Base-by-base conservation (phyloP, 1,140 invertebrate species). In the Bombus vancouverensis region DNA sequence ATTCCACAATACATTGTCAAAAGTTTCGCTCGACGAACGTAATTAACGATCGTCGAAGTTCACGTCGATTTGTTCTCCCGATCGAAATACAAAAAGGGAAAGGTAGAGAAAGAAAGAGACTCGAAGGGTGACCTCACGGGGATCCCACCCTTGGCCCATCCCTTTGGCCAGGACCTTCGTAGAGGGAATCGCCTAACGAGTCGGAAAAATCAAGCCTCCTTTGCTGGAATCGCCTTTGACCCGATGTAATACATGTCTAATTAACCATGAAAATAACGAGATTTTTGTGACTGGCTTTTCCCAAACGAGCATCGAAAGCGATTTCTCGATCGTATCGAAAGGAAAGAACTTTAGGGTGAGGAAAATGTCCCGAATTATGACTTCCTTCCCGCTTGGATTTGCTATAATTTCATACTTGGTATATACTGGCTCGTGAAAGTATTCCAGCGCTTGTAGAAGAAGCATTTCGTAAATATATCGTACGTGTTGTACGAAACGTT, bases 261-360 rank as follows among this genome's bases (percentile, higher is more conserved):
- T 95, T 95, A 95, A 94, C 92, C 92, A 94, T 94, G 94, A 95
- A 95, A 94, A 94, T 95, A 95, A 95, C 91, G 93, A 94, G 92
- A 94, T 93, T 94, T 93, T 91, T 91, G 91, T 75, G 91, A 90
- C 87, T 86, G 81, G 47, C 66, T 76, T 28, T 25, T 68, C 9
- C 72, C 39, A 44, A 65, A 71, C 53, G 62, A 39, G 80, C 81
- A 32, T 71, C 73, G 47, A 74, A 87, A 93, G 92, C 89, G 81
- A 92, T 92, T 92, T 86, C 44, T 44, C 72, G 22, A 32, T 81
- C 47, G 47, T 22, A 32, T 32, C 37, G 25, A n/a, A 9, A 34
- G 13, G 12, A 8, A 32, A 13, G 47, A 85, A 22, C 32, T 4
- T 22, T 25, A 4, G 18, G 3, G 28, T 1, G 18, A 32, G 32